Evolutionary conservation across 2,888 invertebrate genomes (phyloP), one percentile per base, ranked within the genome.

Genomic region (Sesia bembeciformis): DNA sequence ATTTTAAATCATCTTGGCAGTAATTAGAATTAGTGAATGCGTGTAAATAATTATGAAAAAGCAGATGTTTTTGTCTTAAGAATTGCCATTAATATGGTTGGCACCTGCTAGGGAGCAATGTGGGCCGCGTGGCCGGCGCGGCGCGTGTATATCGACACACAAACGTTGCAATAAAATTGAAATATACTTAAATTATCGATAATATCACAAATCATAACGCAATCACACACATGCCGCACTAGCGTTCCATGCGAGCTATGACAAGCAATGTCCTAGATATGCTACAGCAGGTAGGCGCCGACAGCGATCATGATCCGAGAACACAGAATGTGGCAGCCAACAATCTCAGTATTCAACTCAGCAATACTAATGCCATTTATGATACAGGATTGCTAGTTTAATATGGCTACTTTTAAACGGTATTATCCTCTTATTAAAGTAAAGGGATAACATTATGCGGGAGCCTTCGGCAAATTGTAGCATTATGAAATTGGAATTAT

Each of bases 251-350:
- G 72, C 78, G 76, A 81, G 78, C 75, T 80, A 81, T 80, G 81
- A 81, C 82, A 81, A 76, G 81, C 74, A 76, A 81, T 86, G 88
- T 81, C 85, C 87, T 82, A 88, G 83, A 80, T 88, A 83, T 75
- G 77, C 76, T 78, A 75, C 81, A 62, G 60, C 81, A 62, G 60
- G 78, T 78, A 80, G 75, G 74, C 78, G 76, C 76, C 72, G 60
- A 72, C 43, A n/a, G 46, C n/a, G 23, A 8, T 23, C 46, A 46
- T n/a, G 8, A 46, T 7, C 8, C 46, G 8, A 46, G n/a, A 46
- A 46, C 23, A 46, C 23, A 23, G 23, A 23, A 23, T 23, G 23
- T 23, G 23, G 23, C 23, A 23, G 23, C 23, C 23, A 23, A 23
- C 23, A 23, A 23, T 23, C 23, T 23, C 23, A 23, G 23, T 23